Percentiles rank a stretch among this genome's conserved stretches.
Conservation (phyloP, 2,888 invertebrate genomes). For the Drosophila anomelani region DNA sequence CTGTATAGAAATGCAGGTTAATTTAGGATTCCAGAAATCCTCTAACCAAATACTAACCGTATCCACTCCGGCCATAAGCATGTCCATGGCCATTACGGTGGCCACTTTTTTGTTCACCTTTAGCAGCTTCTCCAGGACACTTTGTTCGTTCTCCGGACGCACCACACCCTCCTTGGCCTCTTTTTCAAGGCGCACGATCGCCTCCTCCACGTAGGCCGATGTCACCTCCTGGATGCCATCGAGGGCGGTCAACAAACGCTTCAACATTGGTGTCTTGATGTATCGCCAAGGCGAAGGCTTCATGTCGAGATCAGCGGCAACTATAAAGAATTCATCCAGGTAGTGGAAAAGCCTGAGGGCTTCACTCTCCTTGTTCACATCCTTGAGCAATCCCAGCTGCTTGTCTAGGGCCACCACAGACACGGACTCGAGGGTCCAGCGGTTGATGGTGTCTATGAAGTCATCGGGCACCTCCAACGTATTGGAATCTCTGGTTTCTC, state of each 20-base stretch:
- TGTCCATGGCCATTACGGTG: slow-evolving; percentile 89
- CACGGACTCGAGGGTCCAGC: slow-evolving; percentile 87
- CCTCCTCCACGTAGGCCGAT: slow-evolving; percentile 80
- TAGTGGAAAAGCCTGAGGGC: slow-evolving; percentile 60
- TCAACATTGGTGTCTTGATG: slow-evolving; percentile 51
- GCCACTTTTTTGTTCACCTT: slow-evolving; percentile 88
- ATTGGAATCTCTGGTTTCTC: slow-evolving; percentile 64
- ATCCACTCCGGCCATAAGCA: slow-evolving; percentile 90
- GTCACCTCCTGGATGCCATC: slow-evolving; percentile 74
- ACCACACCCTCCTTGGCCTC: slow-evolving; percentile 31
- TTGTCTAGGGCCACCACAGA: slow-evolving; percentile 84
- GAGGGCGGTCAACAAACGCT: slow-evolving; percentile 56
- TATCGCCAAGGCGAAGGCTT: slow-evolving; percentile 58
- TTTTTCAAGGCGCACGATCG: slow-evolving; percentile 72
- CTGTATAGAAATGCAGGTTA: too few species aligned
- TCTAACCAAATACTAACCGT: slow-evolving; percentile 85
- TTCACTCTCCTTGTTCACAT: slow-evolving; percentile 56
- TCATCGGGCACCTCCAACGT: slow-evolving; percentile 83
- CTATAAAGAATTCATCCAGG: slow-evolving; percentile 45
- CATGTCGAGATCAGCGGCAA: slow-evolving; percentile 48
- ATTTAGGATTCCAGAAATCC: too few species aligned
- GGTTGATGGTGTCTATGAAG: slow-evolving; percentile 86
- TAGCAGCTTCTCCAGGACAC: slow-evolving; percentile 88
- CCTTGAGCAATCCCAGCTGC: slow-evolving; percentile 72
- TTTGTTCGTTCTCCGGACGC: slow-evolving; percentile 81